These are phyloP conservation scores for Drosophila helvetica DNA, from an alignment of 2,888 invertebrate species.

Conservation along the genomic window DNA sequence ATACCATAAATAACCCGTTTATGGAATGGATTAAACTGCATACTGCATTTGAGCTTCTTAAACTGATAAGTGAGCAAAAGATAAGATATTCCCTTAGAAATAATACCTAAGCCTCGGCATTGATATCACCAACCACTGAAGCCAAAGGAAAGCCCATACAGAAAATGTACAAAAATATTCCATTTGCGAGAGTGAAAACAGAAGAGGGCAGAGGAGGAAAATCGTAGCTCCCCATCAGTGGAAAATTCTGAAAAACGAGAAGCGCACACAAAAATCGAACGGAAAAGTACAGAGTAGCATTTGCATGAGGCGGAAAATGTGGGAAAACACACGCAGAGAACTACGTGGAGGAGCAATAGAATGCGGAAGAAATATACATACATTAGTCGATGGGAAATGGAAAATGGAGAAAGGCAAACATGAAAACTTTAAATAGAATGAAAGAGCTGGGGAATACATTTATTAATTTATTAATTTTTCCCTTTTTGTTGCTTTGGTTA, in stretches of 20 bases:
- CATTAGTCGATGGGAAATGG: not conserved
- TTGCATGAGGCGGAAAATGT: conserved; percentile 35
- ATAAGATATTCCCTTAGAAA: not conserved
- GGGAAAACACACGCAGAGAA: conserved; percentile 16
- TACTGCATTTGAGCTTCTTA: too few species aligned
- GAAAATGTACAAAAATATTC: conserved; percentile 12
- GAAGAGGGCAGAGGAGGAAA: not conserved
- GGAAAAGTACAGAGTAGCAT: conserved; percentile 41
- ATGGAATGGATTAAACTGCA: too few species aligned
- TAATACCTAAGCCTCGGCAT: too few species aligned
- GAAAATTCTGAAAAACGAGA: conserved; percentile 16
- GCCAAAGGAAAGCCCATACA: not conserved
- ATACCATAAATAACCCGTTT: too few species aligned
- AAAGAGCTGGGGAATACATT: not conserved
- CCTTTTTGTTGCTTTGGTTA: too few species aligned
- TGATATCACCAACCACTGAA: not conserved
- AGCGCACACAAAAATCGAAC: conserved; percentile 27
- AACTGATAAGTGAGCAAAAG: not conserved
- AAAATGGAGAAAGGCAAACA: not conserved
- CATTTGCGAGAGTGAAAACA: not conserved
- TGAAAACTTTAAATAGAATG: too few species aligned
- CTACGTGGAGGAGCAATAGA: not conserved
- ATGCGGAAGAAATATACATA: not conserved
- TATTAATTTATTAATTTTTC: too few species aligned
- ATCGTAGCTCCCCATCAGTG: not conserved